Conservation (phyloP, 1,140 invertebrate genomes). For the Melipona quadrifasciata region DNA sequence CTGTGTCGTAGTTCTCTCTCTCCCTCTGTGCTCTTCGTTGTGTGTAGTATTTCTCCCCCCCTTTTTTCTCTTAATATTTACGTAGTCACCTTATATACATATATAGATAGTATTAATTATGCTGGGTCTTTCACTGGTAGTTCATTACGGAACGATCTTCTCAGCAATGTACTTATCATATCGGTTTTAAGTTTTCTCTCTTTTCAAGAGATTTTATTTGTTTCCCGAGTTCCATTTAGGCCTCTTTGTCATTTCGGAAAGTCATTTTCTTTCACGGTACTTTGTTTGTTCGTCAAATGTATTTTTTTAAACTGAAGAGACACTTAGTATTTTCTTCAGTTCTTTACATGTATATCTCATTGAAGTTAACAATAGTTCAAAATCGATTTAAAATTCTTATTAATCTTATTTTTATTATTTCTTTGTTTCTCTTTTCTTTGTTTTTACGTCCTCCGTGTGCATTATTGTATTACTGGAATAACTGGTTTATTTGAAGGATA, state of each 20-base stretch:
- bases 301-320: neutral
- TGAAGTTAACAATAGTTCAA: too few species aligned
- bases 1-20: conserved; percentile 49
- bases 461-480: neutral
- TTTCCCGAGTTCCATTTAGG: neutral
- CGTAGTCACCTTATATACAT: neutral
- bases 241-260: neutral
- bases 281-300: neutral
- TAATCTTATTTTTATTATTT: too few species aligned
- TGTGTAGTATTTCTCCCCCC: conserved; percentile 38
- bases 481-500: neutral
- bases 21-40: conserved; percentile 1
- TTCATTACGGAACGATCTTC: neutral
- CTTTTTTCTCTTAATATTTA: neutral
- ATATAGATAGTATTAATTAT: neutral
- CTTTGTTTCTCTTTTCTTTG: neutral
- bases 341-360: neutral
- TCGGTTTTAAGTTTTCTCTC: neutral
- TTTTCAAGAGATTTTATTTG: neutral
- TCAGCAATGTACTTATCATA: neutral
- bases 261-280: neutral
- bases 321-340: neutral
- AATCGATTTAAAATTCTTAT: neutral
- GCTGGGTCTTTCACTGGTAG: neutral
- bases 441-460: neutral